Percentiles rank a stretch among this genome's conserved stretches.
phyloP scores from a whole-genome alignment of 1,140 invertebrate genomes.

The Chironomus striatipennis region DNA sequence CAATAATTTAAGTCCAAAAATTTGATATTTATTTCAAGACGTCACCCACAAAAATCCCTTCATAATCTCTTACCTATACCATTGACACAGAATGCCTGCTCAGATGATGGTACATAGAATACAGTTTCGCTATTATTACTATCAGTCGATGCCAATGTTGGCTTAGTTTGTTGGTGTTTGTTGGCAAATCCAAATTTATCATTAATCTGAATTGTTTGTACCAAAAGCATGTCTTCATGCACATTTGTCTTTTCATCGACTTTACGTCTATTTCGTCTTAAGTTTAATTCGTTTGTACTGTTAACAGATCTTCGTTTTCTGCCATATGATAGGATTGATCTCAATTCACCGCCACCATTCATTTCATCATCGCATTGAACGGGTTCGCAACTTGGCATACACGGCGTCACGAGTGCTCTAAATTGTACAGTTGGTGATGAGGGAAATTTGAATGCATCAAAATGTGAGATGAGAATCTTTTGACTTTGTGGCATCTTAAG shows the following conservation, averaged over 20 bases:
- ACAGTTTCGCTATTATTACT: conserved; percentile 11
- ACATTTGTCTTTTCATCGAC: conserved; percentile 28
- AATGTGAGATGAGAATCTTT: conserved; percentile 74
- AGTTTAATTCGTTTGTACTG: conserved; percentile 30
- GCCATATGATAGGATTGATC: conserved; percentile 73
- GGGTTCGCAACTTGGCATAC: conserved; percentile 83
- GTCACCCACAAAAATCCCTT: too few relatives aligned
- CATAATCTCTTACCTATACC: not conserved
- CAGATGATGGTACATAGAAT: not conserved
- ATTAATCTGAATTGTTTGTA: conserved; percentile 84
- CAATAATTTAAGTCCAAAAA: too few relatives aligned
- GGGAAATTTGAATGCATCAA: conserved; percentile 95
- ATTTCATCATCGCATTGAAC: conserved; percentile 76
- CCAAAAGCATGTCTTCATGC: conserved; percentile 69
- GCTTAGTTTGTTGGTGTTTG: conserved; percentile 37
- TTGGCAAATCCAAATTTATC: conserved; percentile 80
- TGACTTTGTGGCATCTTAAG: conserved; percentile 68
- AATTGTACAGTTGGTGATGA: conserved; percentile 91
- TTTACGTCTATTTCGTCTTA: not conserved
- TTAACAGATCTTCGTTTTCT: conserved; percentile 42
- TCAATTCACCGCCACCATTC: conserved; percentile 61
- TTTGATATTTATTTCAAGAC: too few relatives aligned
- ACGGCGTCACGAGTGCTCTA: conserved; percentile 84
- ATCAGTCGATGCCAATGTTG: not conserved
- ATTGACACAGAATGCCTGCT: conserved; percentile 1